Evolutionary conservation across 1,140 invertebrate genomes (phyloP).

Genomic region (Drosophila simulans): DNA sequence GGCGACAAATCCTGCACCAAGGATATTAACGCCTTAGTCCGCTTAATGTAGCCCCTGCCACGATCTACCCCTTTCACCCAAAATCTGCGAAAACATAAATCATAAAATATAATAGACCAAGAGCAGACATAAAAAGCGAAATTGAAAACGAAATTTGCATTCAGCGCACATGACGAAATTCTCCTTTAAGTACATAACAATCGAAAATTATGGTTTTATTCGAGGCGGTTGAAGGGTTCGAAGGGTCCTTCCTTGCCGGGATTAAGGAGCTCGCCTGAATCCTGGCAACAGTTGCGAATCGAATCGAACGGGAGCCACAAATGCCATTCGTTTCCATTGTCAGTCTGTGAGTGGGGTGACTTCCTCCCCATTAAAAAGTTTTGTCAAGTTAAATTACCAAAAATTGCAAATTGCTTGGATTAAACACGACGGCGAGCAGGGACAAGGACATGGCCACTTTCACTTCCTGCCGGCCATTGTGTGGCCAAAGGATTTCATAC

Average conservation of each 20-base stretch:
- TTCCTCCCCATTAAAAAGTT: constrained; percentile 71
- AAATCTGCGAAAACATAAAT: constrained; percentile 48
- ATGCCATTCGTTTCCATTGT: constrained; percentile 61
- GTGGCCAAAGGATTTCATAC: constrained; percentile 82
- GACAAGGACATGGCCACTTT: constrained; percentile 69
- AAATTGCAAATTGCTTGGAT: constrained; percentile 84
- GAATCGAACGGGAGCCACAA: constrained; percentile 67
- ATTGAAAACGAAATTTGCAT: constrained; percentile 72
- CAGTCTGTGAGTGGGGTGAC: constrained; percentile 21
- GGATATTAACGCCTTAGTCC: constrained; percentile 74
- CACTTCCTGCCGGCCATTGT: constrained; percentile 73
- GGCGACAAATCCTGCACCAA: constrained; percentile 29
- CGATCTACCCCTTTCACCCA: background rate
- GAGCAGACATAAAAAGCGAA: constrained; percentile 47
- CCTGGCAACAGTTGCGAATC: constrained; percentile 74
- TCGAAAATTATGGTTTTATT: constrained; percentile 75
- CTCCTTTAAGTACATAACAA: constrained; percentile 74
- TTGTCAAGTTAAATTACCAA: constrained; percentile 84
- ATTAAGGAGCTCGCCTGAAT: constrained; percentile 37
- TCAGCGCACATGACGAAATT: constrained; percentile 35
- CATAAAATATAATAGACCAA: constrained; percentile 56
- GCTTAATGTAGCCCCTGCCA: constrained; percentile 44
- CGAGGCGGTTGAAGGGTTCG: constrained; percentile 43
- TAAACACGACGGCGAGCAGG: constrained; percentile 68
- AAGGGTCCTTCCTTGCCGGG: background rate